Base-by-base conservation (phyloP, 1,140 invertebrate genomes). In the Drosophila virilis region DNA sequence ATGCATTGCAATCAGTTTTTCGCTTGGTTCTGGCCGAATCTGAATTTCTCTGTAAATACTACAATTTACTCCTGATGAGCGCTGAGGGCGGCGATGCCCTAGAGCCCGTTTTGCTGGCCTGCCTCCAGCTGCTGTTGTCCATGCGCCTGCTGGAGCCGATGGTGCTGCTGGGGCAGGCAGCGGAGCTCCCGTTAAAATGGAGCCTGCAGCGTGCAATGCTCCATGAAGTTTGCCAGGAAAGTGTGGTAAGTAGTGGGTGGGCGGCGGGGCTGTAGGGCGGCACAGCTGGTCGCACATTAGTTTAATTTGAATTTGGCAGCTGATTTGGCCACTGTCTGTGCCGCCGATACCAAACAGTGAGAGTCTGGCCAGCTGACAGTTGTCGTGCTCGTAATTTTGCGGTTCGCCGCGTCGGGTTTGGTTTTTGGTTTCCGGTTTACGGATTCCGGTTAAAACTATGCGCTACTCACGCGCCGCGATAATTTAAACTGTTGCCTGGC, bases 21-120 rank as follows among this genome's bases (percentile, higher is more conserved):
- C 88, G 91, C 73, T 84, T 80, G 75, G 84, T 90, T 55, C 58
- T 90, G 67, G 84, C 79, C 65, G 88, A 92, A 80, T 92, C 90
- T 59, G 81, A 88, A 77, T 90, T 91, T 64, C 84, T 91, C 58
- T 84, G 84, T 67, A 90, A 91, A 85, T 91, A 90, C 78, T 80
- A 85, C 69, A 86, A 88, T 84, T 80, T 91, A 55, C 77, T 91
- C 48, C 57, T 85, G 77, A 80, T 90, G 80, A 81, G 66, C 66
- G 80, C 52, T 45, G 74, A 52, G 13, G 71, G 57, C 42, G 51
- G 57, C 40, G 74, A 70, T 37, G 68, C 68, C 10, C 38, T 86
- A 45, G 71, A 90, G 59, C 67, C 74, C 7, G 15, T 91, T 28
- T 68, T 91, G 10, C 54, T 91, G 48, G 81, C 78, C 66, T 78